Conservation (phyloP, 2,888 invertebrate genomes). For the Dryobota labecula region DNA sequence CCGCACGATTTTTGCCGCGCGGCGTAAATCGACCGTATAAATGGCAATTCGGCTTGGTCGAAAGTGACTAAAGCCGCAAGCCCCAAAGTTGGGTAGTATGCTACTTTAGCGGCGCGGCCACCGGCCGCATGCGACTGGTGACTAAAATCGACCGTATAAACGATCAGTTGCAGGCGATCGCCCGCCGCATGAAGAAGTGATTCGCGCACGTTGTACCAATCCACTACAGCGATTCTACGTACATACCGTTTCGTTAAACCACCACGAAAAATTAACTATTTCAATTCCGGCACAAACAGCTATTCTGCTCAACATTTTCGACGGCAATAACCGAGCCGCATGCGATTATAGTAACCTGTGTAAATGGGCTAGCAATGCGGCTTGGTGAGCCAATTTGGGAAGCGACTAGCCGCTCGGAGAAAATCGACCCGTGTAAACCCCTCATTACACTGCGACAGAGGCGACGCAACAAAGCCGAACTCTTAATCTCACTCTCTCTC, state of each 20-base stretch:
- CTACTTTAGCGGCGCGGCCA: constrained; percentile 72
- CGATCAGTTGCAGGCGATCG: constrained; percentile 55
- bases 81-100: constrained; percentile 73
- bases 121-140: constrained; percentile 68
- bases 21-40: constrained; percentile 63
- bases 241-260: too few species aligned
- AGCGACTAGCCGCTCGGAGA: constrained; percentile 14
- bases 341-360: constrained; percentile 73
- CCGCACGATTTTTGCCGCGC: constrained; percentile 66
- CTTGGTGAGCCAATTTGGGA: constrained; percentile 45
- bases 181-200: constrained; percentile 10
- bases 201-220: too few species aligned
- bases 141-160: constrained; percentile 62
- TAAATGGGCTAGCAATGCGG: constrained; percentile 72
- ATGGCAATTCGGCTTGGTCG: constrained; percentile 70
- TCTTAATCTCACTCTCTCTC: too few species aligned
- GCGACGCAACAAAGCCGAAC: too few species aligned
- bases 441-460: too few species aligned
- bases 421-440: constrained; percentile 26
- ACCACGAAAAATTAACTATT: too few species aligned
- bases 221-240: too few species aligned
- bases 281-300: too few species aligned
- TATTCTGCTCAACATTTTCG: constrained; percentile 67
- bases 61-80: constrained; percentile 73
- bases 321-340: constrained; percentile 70